Evolutionary conservation across 2,888 invertebrate genomes (phyloP).

Genomic region (Ditylenchus weischeri): DNA sequence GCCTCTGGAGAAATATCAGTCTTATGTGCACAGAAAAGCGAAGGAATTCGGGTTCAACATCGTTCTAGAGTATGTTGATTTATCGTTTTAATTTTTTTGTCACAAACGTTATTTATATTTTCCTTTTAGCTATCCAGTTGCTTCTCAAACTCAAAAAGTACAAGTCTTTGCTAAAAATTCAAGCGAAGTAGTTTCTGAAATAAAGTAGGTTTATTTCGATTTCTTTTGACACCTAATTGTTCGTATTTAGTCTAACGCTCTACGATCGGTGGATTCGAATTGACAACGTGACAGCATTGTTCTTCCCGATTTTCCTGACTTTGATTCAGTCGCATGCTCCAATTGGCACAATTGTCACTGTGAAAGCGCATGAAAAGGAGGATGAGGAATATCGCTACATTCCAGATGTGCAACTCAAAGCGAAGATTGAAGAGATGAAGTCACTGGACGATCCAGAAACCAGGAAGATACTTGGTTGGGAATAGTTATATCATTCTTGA

Average conservation of each 20-base stretch:
- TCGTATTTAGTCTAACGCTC: conserved; percentile 31
- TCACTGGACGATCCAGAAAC: conserved; percentile 53
- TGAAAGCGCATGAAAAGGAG: conserved; percentile 53
- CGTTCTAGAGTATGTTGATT: conserved; percentile 44
- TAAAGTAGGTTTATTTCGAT: no score
- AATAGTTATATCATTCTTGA: no score
- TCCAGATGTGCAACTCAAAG: conserved; percentile 50
- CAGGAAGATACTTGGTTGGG: conserved; percentile 53
- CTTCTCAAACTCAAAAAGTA: conserved; percentile 46
- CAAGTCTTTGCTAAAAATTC: conserved; percentile 49
- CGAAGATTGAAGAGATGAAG: conserved; percentile 52
- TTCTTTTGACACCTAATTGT: no score
- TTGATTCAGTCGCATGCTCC: conserved; percentile 51
- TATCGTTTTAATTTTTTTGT: conserved; percentile 11
- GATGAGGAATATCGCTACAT: conserved; percentile 54
- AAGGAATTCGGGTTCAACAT: conserved; percentile 47
- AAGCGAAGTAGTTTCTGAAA: conserved; percentile 42
- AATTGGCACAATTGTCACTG: conserved; percentile 50
- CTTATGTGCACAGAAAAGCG: conserved; percentile 47
- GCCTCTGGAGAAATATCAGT: conserved; percentile 51
- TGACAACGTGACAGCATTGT: conserved; percentile 43
- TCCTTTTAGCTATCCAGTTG: conserved; percentile 49
- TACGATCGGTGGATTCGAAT: conserved; percentile 48
- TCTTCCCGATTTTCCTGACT: conserved; percentile 45
- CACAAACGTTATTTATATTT: background rate